Percentiles rank a stretch among this genome's conserved stretches.
Conservation (phyloP, 2,113 vertebrate species). For the Heteronetta atricapilla region DNA sequence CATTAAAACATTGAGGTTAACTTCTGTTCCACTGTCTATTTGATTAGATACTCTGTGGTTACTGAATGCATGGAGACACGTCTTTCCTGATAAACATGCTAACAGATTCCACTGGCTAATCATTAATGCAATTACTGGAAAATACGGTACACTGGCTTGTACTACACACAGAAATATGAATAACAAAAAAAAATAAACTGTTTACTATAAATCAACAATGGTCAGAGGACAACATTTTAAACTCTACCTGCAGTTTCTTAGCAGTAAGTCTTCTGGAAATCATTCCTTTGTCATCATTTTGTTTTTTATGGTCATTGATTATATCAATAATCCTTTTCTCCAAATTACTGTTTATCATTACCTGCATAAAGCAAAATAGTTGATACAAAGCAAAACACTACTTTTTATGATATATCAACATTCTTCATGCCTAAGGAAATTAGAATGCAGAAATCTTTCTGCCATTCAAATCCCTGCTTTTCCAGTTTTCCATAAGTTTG, state of each 20-base stretch:
- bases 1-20: neutral
- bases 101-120: neutral
- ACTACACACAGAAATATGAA: neutral
- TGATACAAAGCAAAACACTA: neutral
- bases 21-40: neutral
- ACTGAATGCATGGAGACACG: neutral
- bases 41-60: neutral
- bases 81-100: neutral
- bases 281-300: constrained; percentile 85
- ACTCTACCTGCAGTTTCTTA: constrained; percentile 92
- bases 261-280: constrained; percentile 92
- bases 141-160: neutral
- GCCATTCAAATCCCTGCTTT: neutral
- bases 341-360: constrained; percentile 87
- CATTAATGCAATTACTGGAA: neutral
- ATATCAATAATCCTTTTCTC: constrained; percentile 92
- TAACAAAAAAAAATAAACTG: neutral
- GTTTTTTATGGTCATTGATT: constrained; percentile 91
- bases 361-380: constrained; percentile 74
- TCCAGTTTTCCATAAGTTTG: fast-evolving
- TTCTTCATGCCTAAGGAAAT: neutral
- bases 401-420: neutral
- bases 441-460: neutral
- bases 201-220: neutral
- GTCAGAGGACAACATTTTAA: neutral